Base-by-base conservation (phyloP, 2,113 vertebrate genomes). In the Felis catus region DNA sequence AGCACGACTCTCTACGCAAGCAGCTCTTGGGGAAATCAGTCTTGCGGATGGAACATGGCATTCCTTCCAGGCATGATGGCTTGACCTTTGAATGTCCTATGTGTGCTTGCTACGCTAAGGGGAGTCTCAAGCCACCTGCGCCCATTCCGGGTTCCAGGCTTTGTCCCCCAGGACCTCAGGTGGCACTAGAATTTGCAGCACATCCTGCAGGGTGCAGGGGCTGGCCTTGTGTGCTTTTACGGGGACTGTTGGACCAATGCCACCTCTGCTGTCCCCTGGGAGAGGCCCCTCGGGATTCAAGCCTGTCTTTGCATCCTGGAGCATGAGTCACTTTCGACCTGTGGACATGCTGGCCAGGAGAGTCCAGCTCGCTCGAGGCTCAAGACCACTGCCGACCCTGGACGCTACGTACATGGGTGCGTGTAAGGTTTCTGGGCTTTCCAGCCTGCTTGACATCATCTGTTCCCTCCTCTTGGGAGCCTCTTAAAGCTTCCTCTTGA, bases 351-450 rank as follows among this genome's bases (percentile, higher is more conserved):
- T 74, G 65, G 21, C 65, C 1, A 33, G 31, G 55, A 71, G 7
- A 25, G 21, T 70, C 65, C n/a, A 65, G 19, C 33, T 85, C 5
- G 13, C 27, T 41, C 51, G 15, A 41, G 33, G 51, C 25, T 39
- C 33, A 61, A 27, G 51, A 36, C 51, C 33, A 13, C 11, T 8
- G 6, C 15, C 48, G 73, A 55, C 41, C 92, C 10, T 36, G 29
- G 39, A 29, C 12, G 1, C 51, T 65, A 48, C 1, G 51, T 1
- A 18, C 41, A 1, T 1, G 25, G 1, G 25, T 7, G 1, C 1
- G 1, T n/a, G 16, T 13, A 27, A n/a, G 29, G 27, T 31, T 70
- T 29, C 41, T n/a, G 78, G 71, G 41, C 19, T 83, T 36, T 63
- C 16, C 3, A 63, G 76, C 12, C 45, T 41, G 3, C 31, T 61